A percentile compares a stretch with the other conserved stretches of the same genome.
Evolutionary conservation across 1,140 invertebrate species (phyloP).

Genomic region (Orius insidiosus): DNA sequence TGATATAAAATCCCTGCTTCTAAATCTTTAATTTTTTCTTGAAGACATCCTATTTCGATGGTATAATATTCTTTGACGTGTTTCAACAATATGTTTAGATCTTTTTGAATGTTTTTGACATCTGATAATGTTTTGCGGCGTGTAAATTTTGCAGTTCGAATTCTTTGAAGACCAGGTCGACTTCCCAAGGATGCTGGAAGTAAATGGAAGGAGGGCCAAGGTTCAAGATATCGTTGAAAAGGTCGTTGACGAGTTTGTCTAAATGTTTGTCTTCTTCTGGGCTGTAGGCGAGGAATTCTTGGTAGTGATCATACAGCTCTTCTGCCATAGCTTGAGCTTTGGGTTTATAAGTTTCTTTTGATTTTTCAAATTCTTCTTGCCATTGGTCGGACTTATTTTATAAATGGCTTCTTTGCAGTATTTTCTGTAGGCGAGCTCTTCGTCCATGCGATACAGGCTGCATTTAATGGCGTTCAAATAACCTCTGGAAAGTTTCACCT

Average conservation of each 20-base stretch:
- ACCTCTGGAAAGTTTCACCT: not conserved
- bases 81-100: not conserved
- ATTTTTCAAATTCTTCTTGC: not conserved
- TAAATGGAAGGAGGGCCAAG: conserved; percentile 6
- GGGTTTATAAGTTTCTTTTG: not conserved
- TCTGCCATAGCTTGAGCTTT: not conserved
- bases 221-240: conserved; percentile 1
- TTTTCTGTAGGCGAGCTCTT: not conserved
- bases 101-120: not conserved
- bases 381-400: not conserved
- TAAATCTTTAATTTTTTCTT: not conserved
- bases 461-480: conserved; percentile 1
- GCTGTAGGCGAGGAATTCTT: not conserved
- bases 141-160: not conserved
- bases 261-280: not conserved
- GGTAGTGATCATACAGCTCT: not conserved
- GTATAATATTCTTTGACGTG: not conserved
- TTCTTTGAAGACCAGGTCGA: conserved; percentile 5
- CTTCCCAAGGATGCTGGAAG: conserved; percentile 1
- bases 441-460: not conserved
- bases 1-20: not conserved
- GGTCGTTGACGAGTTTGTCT: not conserved
- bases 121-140: not conserved
- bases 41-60: not conserved
- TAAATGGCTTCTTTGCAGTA: conserved; percentile 4